Base-by-base conservation (phyloP, 1,140 invertebrate species). In the Cherax quadricarinatus region DNA sequence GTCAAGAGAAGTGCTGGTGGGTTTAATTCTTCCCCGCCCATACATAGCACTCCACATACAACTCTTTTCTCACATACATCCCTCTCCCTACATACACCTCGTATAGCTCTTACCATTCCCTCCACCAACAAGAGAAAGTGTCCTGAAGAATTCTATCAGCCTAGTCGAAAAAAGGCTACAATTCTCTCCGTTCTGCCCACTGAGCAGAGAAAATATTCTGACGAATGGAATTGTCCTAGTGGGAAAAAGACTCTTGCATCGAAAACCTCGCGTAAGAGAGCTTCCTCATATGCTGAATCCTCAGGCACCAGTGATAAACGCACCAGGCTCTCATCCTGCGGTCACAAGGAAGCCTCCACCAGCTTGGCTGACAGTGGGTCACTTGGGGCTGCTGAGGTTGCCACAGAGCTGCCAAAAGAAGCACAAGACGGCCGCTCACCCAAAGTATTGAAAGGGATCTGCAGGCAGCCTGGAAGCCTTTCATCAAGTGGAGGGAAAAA, bases 371-470 rank as follows among this genome's bases (percentile, higher is more conserved):
- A 60, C 66, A 18, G 66, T 70, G 14, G 18, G 3, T 16, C 70
- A 75, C n/a, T 7, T 30, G 70, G 70, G 4, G 24, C 4, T 75
- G 70, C 7, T n/a, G 12, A 75, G 24, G 4, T n/a, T 9, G 70
- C 70, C n/a, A 30, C 1, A 12, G 70, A 24, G n/a, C 1, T 66
- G 62, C 62, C 62, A 66, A 7, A 21, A 66, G 62, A 18, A 66
- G 62, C 16, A 21, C n/a, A 75, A 87, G 48, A 6, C 70, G n/a
- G 70, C 51, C 70, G 24, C 16, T 78, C 73, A 57, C 18, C 24
- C 14, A 87, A 75, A 53, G 70, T 30, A 75, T 57, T 87, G 66
- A 78, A 75, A 41, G 66, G 85, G 18, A 78, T 78, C 70, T 75
- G 73, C 85, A 75, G 53, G 66, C 73, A 51, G 51, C 85, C 85